phyloP scores from a whole-genome alignment of 2,113 vertebrate genomes.

The Rattus rattus region DNA sequence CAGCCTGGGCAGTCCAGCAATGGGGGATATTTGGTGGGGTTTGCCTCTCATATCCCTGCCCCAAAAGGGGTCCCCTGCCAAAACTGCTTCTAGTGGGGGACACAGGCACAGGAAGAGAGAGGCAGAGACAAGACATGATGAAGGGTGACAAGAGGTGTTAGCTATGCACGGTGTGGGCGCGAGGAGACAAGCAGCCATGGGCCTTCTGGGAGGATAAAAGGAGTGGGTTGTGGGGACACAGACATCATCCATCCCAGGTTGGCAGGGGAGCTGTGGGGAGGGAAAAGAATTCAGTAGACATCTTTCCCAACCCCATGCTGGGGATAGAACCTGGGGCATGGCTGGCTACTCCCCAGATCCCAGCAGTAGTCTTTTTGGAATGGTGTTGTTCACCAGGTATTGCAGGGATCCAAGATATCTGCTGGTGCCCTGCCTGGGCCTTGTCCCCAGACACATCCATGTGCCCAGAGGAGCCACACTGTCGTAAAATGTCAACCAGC shows the following conservation, averaged over 20 bases:
- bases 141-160: neutral
- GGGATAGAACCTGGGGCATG: neutral
- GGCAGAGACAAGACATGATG: neutral
- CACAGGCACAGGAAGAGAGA: neutral
- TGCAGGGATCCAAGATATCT: too few relatives aligned
- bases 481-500: accelerated
- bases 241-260: neutral
- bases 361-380: neutral
- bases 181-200: too few relatives aligned
- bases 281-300: neutral
- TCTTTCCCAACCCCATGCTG: neutral
- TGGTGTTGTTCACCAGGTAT: neutral
- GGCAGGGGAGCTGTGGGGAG: accelerated
- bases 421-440: neutral
- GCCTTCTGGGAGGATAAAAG: neutral
- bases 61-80: too few relatives aligned
- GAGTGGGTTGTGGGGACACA: too few relatives aligned
- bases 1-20: neutral
- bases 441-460: neutral
- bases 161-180: neutral
- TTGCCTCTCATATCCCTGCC: neutral
- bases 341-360: neutral
- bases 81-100: neutral
- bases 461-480: accelerated
- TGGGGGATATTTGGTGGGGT: neutral